Base-by-base conservation (phyloP, 1,140 invertebrate species). In the Aphis craccivora region DNA sequence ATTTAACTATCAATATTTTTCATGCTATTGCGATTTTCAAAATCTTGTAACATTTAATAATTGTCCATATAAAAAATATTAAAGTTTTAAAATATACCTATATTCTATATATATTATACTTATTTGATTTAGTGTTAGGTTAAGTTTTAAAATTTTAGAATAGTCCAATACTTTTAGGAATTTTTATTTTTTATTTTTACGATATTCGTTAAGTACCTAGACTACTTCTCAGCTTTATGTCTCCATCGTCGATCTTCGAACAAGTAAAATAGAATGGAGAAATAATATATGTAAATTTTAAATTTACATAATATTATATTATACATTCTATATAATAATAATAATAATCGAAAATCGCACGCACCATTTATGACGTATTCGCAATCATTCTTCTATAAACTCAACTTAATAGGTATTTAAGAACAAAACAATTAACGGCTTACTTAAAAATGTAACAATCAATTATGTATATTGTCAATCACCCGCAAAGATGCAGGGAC, bases 291-390 rank as follows among this genome's bases (percentile, higher is more conserved):
- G 60, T 35, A 76, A n/a, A 76, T 76, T 76, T 76, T n/a, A 14
- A 76, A 76, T 76, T 76, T 76, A 76, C 30, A 76, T 76, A 76
- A 76, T 76, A 76, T 76, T 76, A 35, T 76, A 76, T 76, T 76
- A 23, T 53, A 23, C n/a, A 76, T n/a, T 76, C 30, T 76, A 35
- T 76, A 35, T 40, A 40, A 40, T 40, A 40, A 40, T 76, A 35
- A 76, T 76, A 76, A 67, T 67, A 67, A 67, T 67, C 60, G 30
- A 67, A 67, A 67, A 76, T 76, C 60, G 60, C 60, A 76, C n/a
- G 60, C 18, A n/a, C 60, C 60, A 76, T 76, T 76, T 76, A 76
- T 76, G 14, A n/a, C 30, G 60, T 76, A 30, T n/a, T n/a, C n/a
- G 14, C n/a, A 76, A 76, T 76, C 30, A 4, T 76, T 76, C 14